Conservation (phyloP, 1,140 invertebrate genomes). For the Drosophila subobscura region DNA sequence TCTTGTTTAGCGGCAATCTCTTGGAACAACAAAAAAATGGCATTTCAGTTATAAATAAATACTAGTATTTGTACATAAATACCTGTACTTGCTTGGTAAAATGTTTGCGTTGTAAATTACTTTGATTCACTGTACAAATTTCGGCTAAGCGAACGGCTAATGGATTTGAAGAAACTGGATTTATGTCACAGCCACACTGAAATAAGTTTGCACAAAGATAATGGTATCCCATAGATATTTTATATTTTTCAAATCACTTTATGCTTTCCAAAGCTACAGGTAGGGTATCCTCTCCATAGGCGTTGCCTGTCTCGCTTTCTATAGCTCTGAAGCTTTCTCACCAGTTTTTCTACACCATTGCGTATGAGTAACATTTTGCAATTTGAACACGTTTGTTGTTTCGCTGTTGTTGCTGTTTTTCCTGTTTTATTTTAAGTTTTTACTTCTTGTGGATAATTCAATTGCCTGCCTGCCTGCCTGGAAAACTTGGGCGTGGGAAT, state of each 20-base stretch:
- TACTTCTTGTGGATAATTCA: constrained; percentile 40
- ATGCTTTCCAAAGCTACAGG: too few relatives aligned
- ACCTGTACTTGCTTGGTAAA: constrained; percentile 2
- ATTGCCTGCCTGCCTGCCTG: constrained; percentile 5
- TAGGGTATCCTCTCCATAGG: too few relatives aligned
- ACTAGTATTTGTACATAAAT: constrained; percentile 8
- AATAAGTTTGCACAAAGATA: too few relatives aligned
- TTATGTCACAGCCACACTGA: too few relatives aligned
- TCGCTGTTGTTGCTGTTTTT: constrained; percentile 24
- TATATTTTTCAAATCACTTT: too few relatives aligned
- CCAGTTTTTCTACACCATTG: constrained; percentile 30
- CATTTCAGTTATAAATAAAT: constrained; percentile 5
- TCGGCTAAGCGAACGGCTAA: too few relatives aligned
- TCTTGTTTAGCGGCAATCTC: constrained; percentile 28
- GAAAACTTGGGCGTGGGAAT: too few relatives aligned
- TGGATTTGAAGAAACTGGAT: too few relatives aligned
- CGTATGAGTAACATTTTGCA: constrained; percentile 61
- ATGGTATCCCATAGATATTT: too few relatives aligned
- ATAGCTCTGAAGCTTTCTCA: background rate
- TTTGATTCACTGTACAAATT: too few relatives aligned
- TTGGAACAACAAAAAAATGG: background rate
- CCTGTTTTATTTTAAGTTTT: background rate
- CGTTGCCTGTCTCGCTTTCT: too few relatives aligned
- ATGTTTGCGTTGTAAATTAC: too few relatives aligned
- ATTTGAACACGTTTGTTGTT: constrained; percentile 29